Evolutionary conservation across 2,113 vertebrate species (phyloP).

Genomic region (Xenopus borealis): DNA sequence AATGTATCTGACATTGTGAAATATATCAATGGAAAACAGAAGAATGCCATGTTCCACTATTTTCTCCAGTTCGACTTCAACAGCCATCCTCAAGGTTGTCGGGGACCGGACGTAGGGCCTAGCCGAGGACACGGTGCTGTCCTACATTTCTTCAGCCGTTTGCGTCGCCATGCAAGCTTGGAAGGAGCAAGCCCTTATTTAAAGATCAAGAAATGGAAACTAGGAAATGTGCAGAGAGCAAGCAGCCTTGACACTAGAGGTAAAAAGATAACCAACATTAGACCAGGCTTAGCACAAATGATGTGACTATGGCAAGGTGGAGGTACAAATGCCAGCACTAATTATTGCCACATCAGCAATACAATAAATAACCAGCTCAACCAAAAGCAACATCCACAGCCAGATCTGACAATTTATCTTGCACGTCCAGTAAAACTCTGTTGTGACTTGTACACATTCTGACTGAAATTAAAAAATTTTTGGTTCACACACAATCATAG

Average conservation of each 20-base stretch:
- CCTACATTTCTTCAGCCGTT: constrained; percentile 86
- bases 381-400: too few relatives aligned
- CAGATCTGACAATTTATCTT: too few relatives aligned
- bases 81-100: constrained; percentile 17
- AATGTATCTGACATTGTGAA: too few relatives aligned
- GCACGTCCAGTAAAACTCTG: too few relatives aligned
- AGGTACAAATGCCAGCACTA: too few relatives aligned
- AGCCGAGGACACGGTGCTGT: constrained; percentile 67
- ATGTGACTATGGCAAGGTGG: too few relatives aligned
- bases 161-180: constrained; percentile 89
- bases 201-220: constrained; percentile 94
- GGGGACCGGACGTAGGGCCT: constrained; percentile 42
- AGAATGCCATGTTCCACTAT: fast-evolving
- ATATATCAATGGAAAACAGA: fast-evolving
- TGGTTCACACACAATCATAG: too few relatives aligned
- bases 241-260: constrained; percentile 94
- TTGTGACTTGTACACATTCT: too few relatives aligned
- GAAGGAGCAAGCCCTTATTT: constrained; percentile 93
- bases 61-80: constrained; percentile 27
- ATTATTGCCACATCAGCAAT: too few relatives aligned
- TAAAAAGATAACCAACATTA: constrained; percentile 49
- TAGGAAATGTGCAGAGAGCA: constrained; percentile 88
- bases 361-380: too few relatives aligned
- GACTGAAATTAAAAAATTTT: too few relatives aligned
- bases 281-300: too few relatives aligned